A percentile compares a stretch with the other conserved stretches of the same genome.
phyloP scores from a whole-genome alignment of 2,797 vertebrate genomes.

The Sylvilagus floridanus region DNA sequence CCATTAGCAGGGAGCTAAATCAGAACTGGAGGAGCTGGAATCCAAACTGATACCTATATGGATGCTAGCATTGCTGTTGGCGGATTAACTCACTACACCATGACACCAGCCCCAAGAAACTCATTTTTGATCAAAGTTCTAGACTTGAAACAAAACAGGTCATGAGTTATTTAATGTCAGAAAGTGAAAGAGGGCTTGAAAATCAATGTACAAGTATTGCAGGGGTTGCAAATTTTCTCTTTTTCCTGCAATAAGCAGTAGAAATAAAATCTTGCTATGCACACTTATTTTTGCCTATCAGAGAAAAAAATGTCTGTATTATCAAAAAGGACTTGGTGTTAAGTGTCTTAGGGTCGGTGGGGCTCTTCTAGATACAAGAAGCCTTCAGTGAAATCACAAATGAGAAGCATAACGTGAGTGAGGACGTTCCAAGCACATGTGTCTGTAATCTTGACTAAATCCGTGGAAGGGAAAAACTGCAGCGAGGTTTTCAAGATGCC shows the following conservation, averaged over 20 bases:
- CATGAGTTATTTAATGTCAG: conserved; percentile 16
- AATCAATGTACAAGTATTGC: not conserved
- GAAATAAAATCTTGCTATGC: conserved; percentile 27
- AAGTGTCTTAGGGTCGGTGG: conserved; percentile 56
- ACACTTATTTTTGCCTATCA: conserved; percentile 62
- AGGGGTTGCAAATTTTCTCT: conserved; percentile 9
- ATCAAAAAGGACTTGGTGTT: conserved; percentile 64
- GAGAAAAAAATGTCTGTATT: conserved; percentile 69
- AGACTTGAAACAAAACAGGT: conserved; percentile 26
- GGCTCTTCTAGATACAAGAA: conserved; percentile 69
- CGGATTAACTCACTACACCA: too few relatives aligned
- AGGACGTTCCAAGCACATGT: conserved; percentile 65
- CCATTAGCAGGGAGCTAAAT: too few relatives aligned
- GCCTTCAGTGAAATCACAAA: conserved; percentile 72
- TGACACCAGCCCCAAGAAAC: not conserved
- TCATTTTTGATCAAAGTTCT: not conserved
- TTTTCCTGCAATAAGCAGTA: conserved; percentile 13
- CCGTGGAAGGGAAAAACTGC: conserved; percentile 65
- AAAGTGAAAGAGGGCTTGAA: conserved; percentile 17
- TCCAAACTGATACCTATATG: too few relatives aligned
- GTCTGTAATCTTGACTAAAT: conserved; percentile 77
- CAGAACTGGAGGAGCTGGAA: too few relatives aligned
- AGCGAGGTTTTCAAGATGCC: conserved; percentile 76
- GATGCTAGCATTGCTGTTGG: too few relatives aligned
- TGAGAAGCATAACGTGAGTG: conserved; percentile 69